Evolutionary conservation across 1,140 invertebrate genomes (phyloP), one percentile per base, ranked within the genome.

Genomic region (Caenorhabditis remanei): DNA sequence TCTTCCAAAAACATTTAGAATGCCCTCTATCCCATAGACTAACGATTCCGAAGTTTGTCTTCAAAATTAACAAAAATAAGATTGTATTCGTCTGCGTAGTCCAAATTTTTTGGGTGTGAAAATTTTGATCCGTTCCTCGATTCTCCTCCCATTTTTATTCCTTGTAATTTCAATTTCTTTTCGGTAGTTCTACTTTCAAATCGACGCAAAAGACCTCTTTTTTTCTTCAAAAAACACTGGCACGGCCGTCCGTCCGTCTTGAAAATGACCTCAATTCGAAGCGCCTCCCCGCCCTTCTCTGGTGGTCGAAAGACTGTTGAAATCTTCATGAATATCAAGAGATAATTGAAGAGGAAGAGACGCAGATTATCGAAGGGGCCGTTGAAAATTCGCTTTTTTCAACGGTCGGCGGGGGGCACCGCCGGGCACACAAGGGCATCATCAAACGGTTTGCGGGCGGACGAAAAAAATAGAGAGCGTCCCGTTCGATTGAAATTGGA

Each of bases 221-320:
- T 79, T 79, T 71, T 71, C 71, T 50, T 79, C 71, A 79, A 79
- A 79, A 79, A 79, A 79, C 71, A 79, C 71, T 79, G 71, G 71
- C 71, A 79, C 71, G 71, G 71, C 71, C 46, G 65, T 71, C 61
- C 61, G 61, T 65, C 46, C 71, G 71, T 79, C 71, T 79, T 79
- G 71, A 79, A 53, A 79, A 50, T 79, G 71, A 79, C 71, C 71
- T 79, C 71, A 79, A 79, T 79, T 79, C 71, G 71, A 79, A 50
- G 19, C 43, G 46, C 71, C 46, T 65, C 2, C 21, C 61, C 61
- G 61, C 61, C 65, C 65, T 71, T 71, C 41, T 48, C 65, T 48
- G 65, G 41, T 71, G 65, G 65, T 48, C 65, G 41, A 71, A 48
- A 79, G 71, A 79, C 71, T 79, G 71, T 79, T 46, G 71, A 79